Evolutionary conservation across 37 sponge, comb jelly and placozoan genomes (phyloP), one percentile per base, ranked within the genome.

Genomic region (Mnemiopsis leidyi): DNA sequence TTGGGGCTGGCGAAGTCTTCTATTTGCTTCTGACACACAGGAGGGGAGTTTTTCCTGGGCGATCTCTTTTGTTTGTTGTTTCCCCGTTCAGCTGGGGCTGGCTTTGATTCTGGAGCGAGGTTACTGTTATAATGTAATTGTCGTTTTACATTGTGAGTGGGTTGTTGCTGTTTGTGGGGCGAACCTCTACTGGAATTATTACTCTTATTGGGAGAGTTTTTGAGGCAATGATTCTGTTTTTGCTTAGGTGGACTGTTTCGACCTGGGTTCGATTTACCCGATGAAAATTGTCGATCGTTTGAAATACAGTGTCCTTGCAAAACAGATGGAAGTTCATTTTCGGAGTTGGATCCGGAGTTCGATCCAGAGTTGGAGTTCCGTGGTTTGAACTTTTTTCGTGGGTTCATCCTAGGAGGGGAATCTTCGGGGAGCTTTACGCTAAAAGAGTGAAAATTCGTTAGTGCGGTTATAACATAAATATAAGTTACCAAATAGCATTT

Each of bases 311-410:
- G 26, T 31, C 79, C 36, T 34, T 34, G 36, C 61, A 48, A 48
- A 48, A 48, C 61, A 40, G 90, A 85, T 39, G 36, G 32, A 28
- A 38, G 3, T 37, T 85, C 90, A 37, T 85, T 85, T 40, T 85
- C 90, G 23, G 90, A 85, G 35, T 33, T 85, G 30, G 75, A 71
- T 18, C 13, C 13, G 61, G 61, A 48, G n/a, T n/a, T n/a, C n/a
- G n/a, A n/a, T n/a, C n/a, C n/a, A 3, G 73, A 71, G 61, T 85
- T 85, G 23, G 90, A 40, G 90, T 85, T 85, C 90, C 90, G 39
- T 0, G 40, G 90, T 61, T 85, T 85, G 90, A 85, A 85, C 90
- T 85, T 85, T 37, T 85, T 85, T 33, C 90, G 90, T 39, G 90
- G 90, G 36, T 85, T 85, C 90, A 85, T 85, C 25, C 24, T 71